phyloP scores from a whole-genome alignment of 30 jellyfish, hydroid and myxozoan species.

The Nemopilema nomurai region DNA sequence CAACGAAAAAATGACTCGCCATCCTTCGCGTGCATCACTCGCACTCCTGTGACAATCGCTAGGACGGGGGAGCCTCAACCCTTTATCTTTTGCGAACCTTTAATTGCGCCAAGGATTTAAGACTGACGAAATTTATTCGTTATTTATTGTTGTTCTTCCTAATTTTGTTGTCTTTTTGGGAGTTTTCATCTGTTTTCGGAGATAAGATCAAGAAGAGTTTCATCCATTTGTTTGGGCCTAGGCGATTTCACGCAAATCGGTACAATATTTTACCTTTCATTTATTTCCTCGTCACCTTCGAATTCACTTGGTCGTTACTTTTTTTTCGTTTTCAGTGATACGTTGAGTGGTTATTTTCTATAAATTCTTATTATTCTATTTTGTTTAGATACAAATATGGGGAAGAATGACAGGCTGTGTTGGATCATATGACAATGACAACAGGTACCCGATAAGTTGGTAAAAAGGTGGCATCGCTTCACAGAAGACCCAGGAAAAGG shows the following conservation, averaged over 20 bases:
- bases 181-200: neutral
- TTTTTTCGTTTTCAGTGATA: neutral
- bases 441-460: constrained; percentile 7
- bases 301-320: neutral
- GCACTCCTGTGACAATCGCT: too few relatives aligned
- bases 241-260: neutral
- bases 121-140: neutral
- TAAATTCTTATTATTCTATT: neutral
- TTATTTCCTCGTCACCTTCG: neutral
- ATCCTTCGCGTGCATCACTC: too few relatives aligned
- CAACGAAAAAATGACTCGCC: too few relatives aligned
- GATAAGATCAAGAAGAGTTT: neutral
- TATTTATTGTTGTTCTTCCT: neutral
- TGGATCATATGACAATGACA: constrained; percentile 5
- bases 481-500: constrained; percentile 18
- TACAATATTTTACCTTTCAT: neutral
- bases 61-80: too few relatives aligned
- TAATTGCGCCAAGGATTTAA: constrained; percentile 7
- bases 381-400: neutral
- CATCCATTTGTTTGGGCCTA: neutral
- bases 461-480: constrained; percentile 15
- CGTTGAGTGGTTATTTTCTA: neutral
- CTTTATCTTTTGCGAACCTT: too few relatives aligned
- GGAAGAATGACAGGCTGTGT: constrained; percentile 8
- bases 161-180: neutral